Percentiles rank a stretch among this genome's conserved stretches.
phyloP scores from a whole-genome alignment of 2,113 vertebrate species.

The Pluvianellus socialis region DNA sequence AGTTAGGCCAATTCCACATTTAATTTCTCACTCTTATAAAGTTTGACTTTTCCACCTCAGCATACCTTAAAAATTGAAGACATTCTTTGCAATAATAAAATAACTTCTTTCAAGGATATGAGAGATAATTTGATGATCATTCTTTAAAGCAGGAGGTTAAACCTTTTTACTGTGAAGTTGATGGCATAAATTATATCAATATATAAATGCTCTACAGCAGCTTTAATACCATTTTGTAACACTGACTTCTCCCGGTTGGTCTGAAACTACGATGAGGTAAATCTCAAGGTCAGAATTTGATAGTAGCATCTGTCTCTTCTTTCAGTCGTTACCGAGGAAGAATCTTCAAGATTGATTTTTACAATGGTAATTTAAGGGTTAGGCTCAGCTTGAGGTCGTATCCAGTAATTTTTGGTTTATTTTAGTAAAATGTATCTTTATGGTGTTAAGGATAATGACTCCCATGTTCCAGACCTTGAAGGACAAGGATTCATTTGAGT shows the following conservation, averaged over 20 bases:
- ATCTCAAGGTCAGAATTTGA: conserved; percentile 29
- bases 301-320: not conserved
- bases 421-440: not conserved
- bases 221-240: not conserved
- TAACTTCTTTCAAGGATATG: conserved; percentile 3
- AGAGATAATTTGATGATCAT: not conserved
- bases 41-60: conserved; percentile 15
- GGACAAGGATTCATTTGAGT: not conserved
- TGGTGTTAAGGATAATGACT: not conserved
- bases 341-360: not conserved
- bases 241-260: not conserved
- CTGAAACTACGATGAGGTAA: not conserved
- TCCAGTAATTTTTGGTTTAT: not conserved
- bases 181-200: conserved; percentile 1
- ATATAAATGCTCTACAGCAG: conserved; percentile 2
- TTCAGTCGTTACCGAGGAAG: not conserved
- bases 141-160: conserved; percentile 31
- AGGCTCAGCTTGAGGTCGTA: not conserved
- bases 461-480: not conserved
- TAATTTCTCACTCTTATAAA: not conserved
- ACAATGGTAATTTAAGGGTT: not conserved
- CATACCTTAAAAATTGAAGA: conserved; percentile 19
- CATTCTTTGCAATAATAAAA: conserved; percentile 36
- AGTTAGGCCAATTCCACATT: not conserved
- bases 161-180: conserved; percentile 3